phyloP scores from a whole-genome alignment of 2,113 vertebrate genomes.

The Bufo bufo region DNA sequence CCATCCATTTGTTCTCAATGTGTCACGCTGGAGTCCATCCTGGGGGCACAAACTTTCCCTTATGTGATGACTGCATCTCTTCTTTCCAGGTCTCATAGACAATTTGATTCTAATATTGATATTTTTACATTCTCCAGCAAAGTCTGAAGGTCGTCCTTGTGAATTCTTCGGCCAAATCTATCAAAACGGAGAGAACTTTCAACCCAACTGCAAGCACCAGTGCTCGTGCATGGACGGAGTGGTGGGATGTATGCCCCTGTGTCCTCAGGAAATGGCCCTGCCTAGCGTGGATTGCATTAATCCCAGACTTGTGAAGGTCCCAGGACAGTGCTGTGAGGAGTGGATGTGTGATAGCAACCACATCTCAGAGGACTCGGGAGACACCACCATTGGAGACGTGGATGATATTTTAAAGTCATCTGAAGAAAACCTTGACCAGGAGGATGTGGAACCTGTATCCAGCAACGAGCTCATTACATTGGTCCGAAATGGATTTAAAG shows the following conservation, averaged over 20 bases:
- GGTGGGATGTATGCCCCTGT: slow-evolving; percentile 79
- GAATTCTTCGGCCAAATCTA: slow-evolving; percentile 80
- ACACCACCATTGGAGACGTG: slow-evolving; percentile 23
- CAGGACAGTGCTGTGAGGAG: slow-evolving; percentile 78
- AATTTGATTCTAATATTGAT: background rate
- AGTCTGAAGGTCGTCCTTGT: slow-evolving; percentile 79
- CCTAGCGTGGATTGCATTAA: slow-evolving; percentile 72
- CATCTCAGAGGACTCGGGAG: slow-evolving; percentile 40
- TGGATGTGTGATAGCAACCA: slow-evolving; percentile 39
- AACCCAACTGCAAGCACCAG: slow-evolving; percentile 80
- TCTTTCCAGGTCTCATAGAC: background rate
- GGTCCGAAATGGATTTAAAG: slow-evolving; percentile 49
- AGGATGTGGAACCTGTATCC: slow-evolving; percentile 42
- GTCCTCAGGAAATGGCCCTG: slow-evolving; percentile 74
- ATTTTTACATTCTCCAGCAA: slow-evolving; percentile 65
- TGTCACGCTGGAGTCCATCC: too few species aligned
- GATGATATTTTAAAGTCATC: slow-evolving; percentile 44
- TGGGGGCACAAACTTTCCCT: background rate
- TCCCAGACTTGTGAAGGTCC: slow-evolving; percentile 74
- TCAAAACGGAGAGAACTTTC: slow-evolving; percentile 80
- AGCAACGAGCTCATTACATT: slow-evolving; percentile 60
- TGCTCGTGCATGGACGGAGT: slow-evolving; percentile 84
- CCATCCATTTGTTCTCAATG: too few species aligned
- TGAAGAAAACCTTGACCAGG: slow-evolving; percentile 30
- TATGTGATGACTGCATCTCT: background rate